Evolutionary conservation across 30 jellyfish, hydroid and myxozoan species (phyloP).

Genomic region (Aurelia sp.): DNA sequence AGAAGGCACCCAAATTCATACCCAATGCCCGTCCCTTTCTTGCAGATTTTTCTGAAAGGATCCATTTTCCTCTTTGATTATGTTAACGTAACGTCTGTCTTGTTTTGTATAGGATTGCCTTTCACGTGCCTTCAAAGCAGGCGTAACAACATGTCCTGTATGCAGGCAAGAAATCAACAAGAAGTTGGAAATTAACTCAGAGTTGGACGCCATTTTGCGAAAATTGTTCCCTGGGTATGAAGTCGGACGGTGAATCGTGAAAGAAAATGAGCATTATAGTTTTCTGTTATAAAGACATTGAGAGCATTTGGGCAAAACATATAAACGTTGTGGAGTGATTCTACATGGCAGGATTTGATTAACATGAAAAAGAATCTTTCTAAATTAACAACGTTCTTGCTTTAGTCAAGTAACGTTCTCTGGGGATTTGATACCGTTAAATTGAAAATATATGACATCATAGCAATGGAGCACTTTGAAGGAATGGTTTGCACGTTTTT

Average conservation of each 20-base stretch:
- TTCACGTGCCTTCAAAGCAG: constrained; percentile 83
- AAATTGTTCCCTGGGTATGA: constrained; percentile 88
- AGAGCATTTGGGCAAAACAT: background rate
- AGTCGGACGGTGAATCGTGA: constrained; percentile 50
- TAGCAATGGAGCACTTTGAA: too few relatives aligned
- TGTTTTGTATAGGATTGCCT: constrained; percentile 70
- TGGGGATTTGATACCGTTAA: too few relatives aligned
- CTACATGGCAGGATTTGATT: background rate
- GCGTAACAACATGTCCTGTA: constrained; percentile 74
- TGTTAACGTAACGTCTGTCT: background rate
- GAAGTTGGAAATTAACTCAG: constrained; percentile 39
- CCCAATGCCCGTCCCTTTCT: too few relatives aligned
- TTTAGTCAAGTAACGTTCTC: too few relatives aligned
- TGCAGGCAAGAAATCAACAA: constrained; percentile 72
- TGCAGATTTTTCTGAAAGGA: too few relatives aligned
- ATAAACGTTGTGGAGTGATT: background rate
- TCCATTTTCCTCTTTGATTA: too few relatives aligned
- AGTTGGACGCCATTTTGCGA: constrained; percentile 53
- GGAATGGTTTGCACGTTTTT: too few relatives aligned
- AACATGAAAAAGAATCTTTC: background rate
- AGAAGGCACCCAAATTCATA: too few relatives aligned
- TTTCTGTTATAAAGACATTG: background rate
- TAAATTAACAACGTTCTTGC: too few relatives aligned
- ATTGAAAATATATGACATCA: too few relatives aligned
- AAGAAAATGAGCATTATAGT: background rate